Evolutionary conservation across 1,140 invertebrate genomes (phyloP).

Genomic region (Physella acuta): DNA sequence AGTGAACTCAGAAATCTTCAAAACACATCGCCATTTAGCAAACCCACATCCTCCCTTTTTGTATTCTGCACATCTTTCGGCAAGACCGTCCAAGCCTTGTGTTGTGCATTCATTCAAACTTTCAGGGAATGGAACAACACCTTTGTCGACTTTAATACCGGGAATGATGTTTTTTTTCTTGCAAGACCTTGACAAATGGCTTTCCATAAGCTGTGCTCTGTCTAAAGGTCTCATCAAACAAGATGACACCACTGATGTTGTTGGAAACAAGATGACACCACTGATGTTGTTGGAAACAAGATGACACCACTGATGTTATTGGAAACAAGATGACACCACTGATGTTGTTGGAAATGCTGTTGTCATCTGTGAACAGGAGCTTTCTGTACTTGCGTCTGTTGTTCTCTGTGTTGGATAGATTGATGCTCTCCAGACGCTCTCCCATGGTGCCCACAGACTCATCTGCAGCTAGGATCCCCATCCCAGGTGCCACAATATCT

Average conservation of each 20-base stretch:
- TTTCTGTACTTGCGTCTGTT: constrained; percentile 81
- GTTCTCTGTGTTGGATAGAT: constrained; percentile 69
- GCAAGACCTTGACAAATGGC: constrained; percentile 54
- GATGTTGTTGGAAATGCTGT: constrained; percentile 58
- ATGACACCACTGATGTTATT: too few species aligned
- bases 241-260: too few species aligned
- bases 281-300: too few species aligned
- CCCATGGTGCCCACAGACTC: constrained; percentile 66
- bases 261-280: too few species aligned
- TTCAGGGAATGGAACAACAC: constrained; percentile 67
- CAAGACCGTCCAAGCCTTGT: constrained; percentile 94
- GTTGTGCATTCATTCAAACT: constrained; percentile 89
- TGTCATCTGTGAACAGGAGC: constrained; percentile 82
- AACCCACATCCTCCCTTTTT: constrained; percentile 98
- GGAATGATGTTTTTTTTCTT: constrained; percentile 63
- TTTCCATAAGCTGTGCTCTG: constrained; percentile 69
- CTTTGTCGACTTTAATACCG: constrained; percentile 65
- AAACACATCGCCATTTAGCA: constrained; percentile 96
- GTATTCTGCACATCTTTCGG: constrained; percentile 92
- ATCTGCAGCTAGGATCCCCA: constrained; percentile 70
- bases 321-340: constrained; percentile 69
- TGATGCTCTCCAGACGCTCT: constrained; percentile 56
- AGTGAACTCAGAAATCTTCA: constrained; percentile 88
- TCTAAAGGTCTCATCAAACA: constrained; percentile 94
- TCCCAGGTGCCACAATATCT: constrained; percentile 86